phyloP scores from a whole-genome alignment of 2,888 invertebrate species.

The Hypselothyrea guttata region DNA sequence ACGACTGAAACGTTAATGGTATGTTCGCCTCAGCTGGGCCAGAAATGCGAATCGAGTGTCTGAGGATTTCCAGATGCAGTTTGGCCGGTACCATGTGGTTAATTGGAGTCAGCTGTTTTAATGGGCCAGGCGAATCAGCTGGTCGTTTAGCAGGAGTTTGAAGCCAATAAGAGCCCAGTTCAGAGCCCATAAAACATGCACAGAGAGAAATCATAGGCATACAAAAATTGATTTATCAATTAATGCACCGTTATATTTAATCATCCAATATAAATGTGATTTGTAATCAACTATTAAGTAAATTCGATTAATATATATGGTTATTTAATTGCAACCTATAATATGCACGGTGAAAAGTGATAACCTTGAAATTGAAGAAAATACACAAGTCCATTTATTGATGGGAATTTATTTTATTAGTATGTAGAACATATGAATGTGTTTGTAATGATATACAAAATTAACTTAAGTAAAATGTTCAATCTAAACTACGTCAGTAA shows the following conservation, averaged over 20 bases:
- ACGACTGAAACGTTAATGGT: slow-evolving; percentile 55
- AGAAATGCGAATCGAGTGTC: not conserved
- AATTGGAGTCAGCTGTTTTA: slow-evolving; percentile 76
- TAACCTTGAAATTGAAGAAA: slow-evolving; percentile 8
- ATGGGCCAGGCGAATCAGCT: slow-evolving; percentile 59
- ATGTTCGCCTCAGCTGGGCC: slow-evolving; percentile 19
- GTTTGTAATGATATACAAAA: no score
- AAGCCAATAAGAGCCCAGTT: slow-evolving; percentile 28
- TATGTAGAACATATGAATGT: no score
- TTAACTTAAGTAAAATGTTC: no score
- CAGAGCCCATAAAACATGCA: slow-evolving; percentile 32
- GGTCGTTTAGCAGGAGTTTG: slow-evolving; percentile 54
- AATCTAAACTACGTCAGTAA: no score
- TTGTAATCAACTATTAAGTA: no score
- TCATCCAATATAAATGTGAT: no score
- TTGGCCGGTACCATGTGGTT: slow-evolving; percentile 64
- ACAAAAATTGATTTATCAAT: no score
- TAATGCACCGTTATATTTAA: no score
- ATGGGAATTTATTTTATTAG: no score
- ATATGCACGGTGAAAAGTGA: slow-evolving; percentile 53
- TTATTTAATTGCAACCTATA: no score
- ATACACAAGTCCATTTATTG: no score
- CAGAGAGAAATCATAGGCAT: slow-evolving; percentile 50
- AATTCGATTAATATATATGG: no score
- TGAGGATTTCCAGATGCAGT: slow-evolving; percentile 12